Conservation (phyloP, 2,113 vertebrate species). For the Pterocles gutturalis region DNA sequence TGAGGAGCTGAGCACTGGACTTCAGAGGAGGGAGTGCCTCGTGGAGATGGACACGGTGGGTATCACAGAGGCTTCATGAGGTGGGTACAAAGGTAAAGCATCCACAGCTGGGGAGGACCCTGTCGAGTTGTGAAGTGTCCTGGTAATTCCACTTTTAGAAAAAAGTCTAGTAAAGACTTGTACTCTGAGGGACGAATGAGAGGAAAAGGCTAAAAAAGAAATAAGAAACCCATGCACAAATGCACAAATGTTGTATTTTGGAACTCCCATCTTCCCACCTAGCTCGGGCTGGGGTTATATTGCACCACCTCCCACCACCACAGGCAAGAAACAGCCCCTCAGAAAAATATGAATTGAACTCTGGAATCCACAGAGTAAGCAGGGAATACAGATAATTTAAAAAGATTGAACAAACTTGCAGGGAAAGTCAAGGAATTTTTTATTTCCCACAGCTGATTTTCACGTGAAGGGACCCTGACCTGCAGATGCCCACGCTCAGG, state of each 20-base stretch:
- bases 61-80: background rate
- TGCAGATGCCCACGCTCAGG: background rate
- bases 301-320: background rate
- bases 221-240: background rate
- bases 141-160: background rate
- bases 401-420: background rate
- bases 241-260: background rate
- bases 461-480: rapidly evolving
- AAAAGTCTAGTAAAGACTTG: background rate
- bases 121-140: background rate
- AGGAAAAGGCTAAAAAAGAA: background rate
- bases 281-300: background rate
- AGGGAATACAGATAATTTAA: background rate
- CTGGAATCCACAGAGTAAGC: background rate
- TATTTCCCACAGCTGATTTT: background rate
- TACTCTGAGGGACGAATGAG: background rate
- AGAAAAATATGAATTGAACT: background rate
- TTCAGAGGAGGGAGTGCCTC: background rate
- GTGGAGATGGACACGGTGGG: background rate
- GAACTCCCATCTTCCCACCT: background rate
- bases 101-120: background rate
- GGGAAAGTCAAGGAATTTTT: background rate
- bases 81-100: background rate
- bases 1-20: background rate
- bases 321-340: background rate